Conservation (phyloP, 2,797 vertebrate genomes). For the Nannoperca obscura region DNA sequence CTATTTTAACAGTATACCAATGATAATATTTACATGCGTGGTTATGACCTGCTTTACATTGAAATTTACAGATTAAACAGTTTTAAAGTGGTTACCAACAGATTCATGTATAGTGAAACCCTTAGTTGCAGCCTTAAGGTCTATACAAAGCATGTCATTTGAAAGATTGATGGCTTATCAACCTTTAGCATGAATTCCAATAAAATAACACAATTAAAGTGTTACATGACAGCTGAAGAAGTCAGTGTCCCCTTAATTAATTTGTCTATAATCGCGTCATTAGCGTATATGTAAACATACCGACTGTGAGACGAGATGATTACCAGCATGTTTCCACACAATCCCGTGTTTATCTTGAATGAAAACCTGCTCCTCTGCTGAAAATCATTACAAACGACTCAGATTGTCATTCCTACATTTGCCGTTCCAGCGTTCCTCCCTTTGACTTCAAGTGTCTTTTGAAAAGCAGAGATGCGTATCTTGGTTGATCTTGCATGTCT, state of each 20-base stretch:
- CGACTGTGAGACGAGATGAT: not conserved
- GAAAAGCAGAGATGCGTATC: conserved; percentile 57
- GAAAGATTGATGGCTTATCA: conserved; percentile 1
- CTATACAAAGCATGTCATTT: not conserved
- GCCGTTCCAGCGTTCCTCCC: conserved; percentile 6
- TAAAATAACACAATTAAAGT: conserved; percentile 27
- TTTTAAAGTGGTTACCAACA: not conserved
- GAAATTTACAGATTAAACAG: not conserved
- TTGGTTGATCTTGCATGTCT: conserved; percentile 62
- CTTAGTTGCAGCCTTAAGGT: not conserved
- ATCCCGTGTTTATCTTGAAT: conserved; percentile 26
- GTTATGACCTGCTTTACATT: not conserved
- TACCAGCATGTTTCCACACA: conserved; percentile 11
- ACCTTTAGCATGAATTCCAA: conserved; percentile 17
- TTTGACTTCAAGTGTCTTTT: conserved; percentile 51
- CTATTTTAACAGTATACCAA: not conserved
- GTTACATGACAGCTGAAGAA: not conserved
- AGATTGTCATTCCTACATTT: conserved; percentile 19
- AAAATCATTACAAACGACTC: conserved; percentile 31
- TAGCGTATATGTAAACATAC: conserved; percentile 25
- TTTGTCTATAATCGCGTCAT: conserved; percentile 28
- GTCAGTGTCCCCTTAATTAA: conserved; percentile 23
- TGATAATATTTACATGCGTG: conserved; percentile 6
- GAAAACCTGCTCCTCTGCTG: conserved; percentile 24
- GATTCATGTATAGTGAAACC: not conserved